phyloP scores from a whole-genome alignment of 92 coral and sea anemone species.

The Epizoanthus ramosus region DNA sequence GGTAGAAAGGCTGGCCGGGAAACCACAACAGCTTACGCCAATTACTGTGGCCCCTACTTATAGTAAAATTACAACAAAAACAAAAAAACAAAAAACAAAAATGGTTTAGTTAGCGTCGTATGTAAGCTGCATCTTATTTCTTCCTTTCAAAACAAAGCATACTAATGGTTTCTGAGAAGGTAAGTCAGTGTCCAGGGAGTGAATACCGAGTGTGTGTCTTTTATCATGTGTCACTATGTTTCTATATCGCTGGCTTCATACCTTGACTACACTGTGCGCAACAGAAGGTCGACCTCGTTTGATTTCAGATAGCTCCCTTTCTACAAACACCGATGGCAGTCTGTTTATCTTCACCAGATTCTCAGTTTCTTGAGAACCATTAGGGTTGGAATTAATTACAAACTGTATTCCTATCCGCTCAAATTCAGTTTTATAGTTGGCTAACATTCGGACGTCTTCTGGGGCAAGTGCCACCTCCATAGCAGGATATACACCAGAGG shows the following conservation, averaged over 20 bases:
- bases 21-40: no score
- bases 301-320: conserved; percentile 83
- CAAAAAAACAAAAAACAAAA: no score
- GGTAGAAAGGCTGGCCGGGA: no score
- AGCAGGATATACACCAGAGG: conserved; percentile 74
- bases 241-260: conserved; percentile 12
- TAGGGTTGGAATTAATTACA: conserved; percentile 41
- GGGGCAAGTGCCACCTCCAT: conserved; percentile 66
- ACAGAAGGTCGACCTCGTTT: conserved; percentile 78
- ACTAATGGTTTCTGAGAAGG: no score
- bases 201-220: conserved; percentile 6
- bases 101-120: no score
- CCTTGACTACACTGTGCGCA: conserved; percentile 80
- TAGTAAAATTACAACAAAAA: no score
- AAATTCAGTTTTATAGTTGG: conserved; percentile 70
- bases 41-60: no score
- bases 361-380: conserved; percentile 37
- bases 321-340: conserved; percentile 88
- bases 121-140: no score
- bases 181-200: not conserved
- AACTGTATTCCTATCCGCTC: conserved; percentile 82
- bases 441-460: conserved; percentile 73
- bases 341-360: conserved; percentile 49
- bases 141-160: no score
- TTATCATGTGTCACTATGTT: not conserved